Conservation (phyloP, 2,888 invertebrate genomes). For the Megalurothrips usitatus region DNA sequence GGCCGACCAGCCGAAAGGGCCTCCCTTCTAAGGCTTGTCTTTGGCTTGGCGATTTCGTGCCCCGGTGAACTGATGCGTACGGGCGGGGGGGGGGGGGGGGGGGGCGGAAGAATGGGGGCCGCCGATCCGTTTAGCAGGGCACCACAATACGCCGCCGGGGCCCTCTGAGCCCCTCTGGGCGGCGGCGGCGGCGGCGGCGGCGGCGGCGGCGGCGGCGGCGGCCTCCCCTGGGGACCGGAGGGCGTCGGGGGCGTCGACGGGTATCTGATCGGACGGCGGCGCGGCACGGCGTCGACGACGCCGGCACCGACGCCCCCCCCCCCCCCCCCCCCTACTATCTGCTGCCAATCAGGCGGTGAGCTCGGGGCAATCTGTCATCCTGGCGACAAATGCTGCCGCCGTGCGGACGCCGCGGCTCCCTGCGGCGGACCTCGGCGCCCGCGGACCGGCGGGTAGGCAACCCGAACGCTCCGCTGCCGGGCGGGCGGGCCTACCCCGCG, state of each 20-base stretch:
- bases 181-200: neutral
- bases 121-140: neutral
- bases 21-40: constrained; percentile 11
- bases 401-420: too few species aligned
- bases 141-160: neutral
- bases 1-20: neutral
- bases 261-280: neutral
- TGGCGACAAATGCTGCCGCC: too few species aligned
- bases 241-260: neutral
- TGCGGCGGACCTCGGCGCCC: neutral
- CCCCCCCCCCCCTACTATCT: too few species aligned
- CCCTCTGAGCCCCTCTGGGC: neutral
- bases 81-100: neutral
- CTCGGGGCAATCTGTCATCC: too few species aligned
- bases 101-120: neutral
- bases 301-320: too few species aligned
- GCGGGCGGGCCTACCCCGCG: neutral
- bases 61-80: constrained; percentile 1
- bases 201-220: neutral
- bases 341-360: too few species aligned
- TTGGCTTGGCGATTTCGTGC: constrained; percentile 4
- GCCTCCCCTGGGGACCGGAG: too few species aligned
- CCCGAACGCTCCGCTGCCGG: neutral
- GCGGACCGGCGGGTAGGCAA: neutral
- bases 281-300: neutral